A percentile compares a stretch with the other conserved stretches of the same genome.
phyloP scores from a whole-genome alignment of 53 echinoderm and acorn worm species.

The Apostichopus leukothele region DNA sequence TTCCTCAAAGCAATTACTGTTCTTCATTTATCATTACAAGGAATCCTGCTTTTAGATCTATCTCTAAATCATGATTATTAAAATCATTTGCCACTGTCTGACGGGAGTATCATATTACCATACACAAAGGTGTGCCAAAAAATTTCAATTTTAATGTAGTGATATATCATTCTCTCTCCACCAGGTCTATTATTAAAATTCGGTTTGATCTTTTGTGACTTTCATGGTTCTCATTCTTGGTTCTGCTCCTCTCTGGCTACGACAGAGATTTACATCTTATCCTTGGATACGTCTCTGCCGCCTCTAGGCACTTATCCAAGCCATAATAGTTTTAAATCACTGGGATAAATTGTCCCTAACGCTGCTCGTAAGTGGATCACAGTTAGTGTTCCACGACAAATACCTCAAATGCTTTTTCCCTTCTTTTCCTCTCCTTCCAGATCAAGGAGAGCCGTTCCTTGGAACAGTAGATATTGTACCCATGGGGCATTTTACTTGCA shows the following conservation, averaged over 20 bases:
- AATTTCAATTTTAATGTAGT: too few species aligned
- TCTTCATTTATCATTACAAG: too few species aligned
- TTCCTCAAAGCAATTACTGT: too few species aligned
- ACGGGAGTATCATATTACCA: too few species aligned
- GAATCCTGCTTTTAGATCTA: too few species aligned
- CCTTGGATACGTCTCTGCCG: not conserved
- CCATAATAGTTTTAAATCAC: not conserved
- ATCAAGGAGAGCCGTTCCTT: not conserved
- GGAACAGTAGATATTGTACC: not conserved
- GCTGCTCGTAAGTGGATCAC: not conserved
- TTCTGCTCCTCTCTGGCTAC: not conserved
- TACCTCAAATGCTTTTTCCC: not conserved
- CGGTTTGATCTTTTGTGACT: not conserved
- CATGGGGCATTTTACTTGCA: not conserved
- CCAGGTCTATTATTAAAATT: slow-evolving; percentile 6
- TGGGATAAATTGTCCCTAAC: slow-evolving; percentile 6
- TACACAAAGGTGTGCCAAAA: too few species aligned
- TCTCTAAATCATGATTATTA: too few species aligned
- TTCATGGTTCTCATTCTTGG: not conserved
- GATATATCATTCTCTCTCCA: not conserved
- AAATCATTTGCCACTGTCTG: too few species aligned
- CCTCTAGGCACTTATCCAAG: not conserved
- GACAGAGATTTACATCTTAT: not conserved
- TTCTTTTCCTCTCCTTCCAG: not conserved
- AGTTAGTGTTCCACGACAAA: not conserved